A percentile compares a stretch with the other conserved stretches of the same genome.
Conservation (phyloP, 2,113 vertebrate species). For the Shinisaurus crocodilurus region DNA sequence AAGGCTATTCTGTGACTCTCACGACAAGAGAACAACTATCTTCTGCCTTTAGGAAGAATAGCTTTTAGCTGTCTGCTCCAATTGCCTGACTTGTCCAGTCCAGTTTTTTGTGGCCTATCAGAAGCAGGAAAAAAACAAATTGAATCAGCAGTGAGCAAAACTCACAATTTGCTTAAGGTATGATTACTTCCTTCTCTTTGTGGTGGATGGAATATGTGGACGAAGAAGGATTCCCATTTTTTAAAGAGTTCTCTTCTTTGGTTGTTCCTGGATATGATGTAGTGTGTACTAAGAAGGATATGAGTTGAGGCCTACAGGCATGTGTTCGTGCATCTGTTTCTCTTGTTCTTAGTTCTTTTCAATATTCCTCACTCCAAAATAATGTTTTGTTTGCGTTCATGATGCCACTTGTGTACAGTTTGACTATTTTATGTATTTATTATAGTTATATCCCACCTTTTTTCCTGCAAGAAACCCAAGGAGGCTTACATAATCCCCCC, state of each 20-base stretch:
- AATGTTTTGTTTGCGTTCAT: too few species aligned
- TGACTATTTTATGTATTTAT: too few species aligned
- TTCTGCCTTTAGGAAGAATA: too few species aligned
- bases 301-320: neutral
- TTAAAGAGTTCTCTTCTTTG: neutral
- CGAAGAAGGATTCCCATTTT: neutral
- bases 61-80: neutral
- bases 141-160: neutral
- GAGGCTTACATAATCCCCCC: too few species aligned
- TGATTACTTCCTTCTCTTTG: neutral
- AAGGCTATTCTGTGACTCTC: too few species aligned
- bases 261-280: neutral
- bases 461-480: too few species aligned
- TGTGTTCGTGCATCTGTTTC: neutral
- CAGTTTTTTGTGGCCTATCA: neutral
- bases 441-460: too few species aligned
- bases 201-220: neutral
- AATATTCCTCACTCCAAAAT: too few species aligned
- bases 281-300: neutral
- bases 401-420: too few species aligned
- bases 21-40: too few species aligned
- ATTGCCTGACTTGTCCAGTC: neutral
- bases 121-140: neutral
- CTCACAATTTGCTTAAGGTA: neutral
- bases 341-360: neutral